A percentile compares a stretch with the other conserved stretches of the same genome.
Conservation (phyloP, 2,888 invertebrate genomes). For the Cyaniris semiargus region DNA sequence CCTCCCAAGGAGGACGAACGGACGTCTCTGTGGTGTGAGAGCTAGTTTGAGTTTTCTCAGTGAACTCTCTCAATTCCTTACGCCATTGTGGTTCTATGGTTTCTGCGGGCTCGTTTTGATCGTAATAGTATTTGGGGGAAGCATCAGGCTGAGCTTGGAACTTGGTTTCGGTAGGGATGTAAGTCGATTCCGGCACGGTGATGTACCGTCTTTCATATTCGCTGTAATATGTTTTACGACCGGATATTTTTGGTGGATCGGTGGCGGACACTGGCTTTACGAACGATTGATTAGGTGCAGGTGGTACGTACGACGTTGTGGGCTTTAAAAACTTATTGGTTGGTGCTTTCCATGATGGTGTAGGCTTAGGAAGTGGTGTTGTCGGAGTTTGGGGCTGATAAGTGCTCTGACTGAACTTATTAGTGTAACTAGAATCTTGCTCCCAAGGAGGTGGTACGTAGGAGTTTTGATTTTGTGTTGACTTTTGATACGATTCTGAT, state of each 20-base stretch:
- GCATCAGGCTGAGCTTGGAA: conserved; percentile 70
- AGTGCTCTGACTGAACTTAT: conserved; percentile 55
- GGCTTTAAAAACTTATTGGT: conserved; percentile 61
- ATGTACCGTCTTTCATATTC: conserved; percentile 76
- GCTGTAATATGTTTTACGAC: conserved; percentile 74
- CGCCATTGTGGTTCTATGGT: conserved; percentile 73
- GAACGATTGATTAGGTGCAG: conserved; percentile 74
- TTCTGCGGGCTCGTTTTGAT: conserved; percentile 67
- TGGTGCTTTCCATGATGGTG: conserved; percentile 58
- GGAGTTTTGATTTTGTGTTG: conserved; percentile 62
- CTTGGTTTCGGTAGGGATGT: conserved; percentile 68
- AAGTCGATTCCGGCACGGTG: conserved; percentile 71
- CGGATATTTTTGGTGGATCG: conserved; percentile 59
- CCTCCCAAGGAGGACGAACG: conserved; percentile 71
- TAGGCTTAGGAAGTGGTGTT: conserved; percentile 48
- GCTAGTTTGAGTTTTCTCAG: conserved; percentile 67
- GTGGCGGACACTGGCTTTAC: conserved; percentile 57
- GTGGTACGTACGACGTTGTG: conserved; percentile 69
- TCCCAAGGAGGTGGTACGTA: conserved; percentile 77
- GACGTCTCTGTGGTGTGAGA: conserved; percentile 55
- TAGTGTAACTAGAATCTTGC: conserved; percentile 64
- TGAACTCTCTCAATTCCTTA: conserved; percentile 73
- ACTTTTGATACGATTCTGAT: conserved; percentile 59
- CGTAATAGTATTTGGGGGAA: conserved; percentile 72
- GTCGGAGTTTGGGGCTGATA: conserved; percentile 57